Conservation (phyloP, 2,888 invertebrate genomes). For the Spilosoma lubricipeda region DNA sequence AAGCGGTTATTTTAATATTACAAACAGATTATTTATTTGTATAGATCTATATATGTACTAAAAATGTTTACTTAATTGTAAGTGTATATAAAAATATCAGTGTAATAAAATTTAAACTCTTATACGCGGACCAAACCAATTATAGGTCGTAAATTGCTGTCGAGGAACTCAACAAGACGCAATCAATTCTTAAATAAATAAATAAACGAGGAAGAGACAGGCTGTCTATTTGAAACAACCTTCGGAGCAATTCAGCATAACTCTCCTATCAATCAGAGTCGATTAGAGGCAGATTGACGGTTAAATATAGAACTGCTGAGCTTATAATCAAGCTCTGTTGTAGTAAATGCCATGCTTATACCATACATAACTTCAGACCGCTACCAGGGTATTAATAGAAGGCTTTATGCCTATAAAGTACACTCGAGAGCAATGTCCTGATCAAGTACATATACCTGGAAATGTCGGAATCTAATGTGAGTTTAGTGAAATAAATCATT, state of each 20-base stretch:
- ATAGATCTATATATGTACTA: too few species aligned
- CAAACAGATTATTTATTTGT: too few species aligned
- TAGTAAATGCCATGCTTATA: background rate
- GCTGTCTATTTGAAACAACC: conserved; percentile 19
- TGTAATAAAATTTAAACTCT: conserved; percentile 42
- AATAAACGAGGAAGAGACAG: conserved; percentile 11
- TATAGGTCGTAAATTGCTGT: conserved; percentile 41
- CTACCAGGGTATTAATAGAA: background rate
- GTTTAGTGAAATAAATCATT: background rate
- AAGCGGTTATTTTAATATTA: too few species aligned
- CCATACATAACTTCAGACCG: background rate
- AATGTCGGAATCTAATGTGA: background rate
- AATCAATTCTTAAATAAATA: conserved; percentile 34
- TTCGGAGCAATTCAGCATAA: conserved; percentile 6
- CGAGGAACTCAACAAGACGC: conserved; percentile 25
- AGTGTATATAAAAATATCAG: conserved; percentile 33
- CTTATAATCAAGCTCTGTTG: background rate
- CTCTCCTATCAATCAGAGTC: conserved; percentile 14
- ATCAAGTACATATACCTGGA: background rate
- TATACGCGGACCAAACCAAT: conserved; percentile 41
- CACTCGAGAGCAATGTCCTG: background rate
- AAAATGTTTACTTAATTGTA: conserved; percentile 1
- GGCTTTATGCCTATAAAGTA: background rate
- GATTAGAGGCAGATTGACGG: background rate
- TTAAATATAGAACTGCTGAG: background rate